Percentiles rank a stretch among this genome's conserved stretches.
Conservation (phyloP, 2,797 vertebrate genomes). For the Tarsius wallacei region DNA sequence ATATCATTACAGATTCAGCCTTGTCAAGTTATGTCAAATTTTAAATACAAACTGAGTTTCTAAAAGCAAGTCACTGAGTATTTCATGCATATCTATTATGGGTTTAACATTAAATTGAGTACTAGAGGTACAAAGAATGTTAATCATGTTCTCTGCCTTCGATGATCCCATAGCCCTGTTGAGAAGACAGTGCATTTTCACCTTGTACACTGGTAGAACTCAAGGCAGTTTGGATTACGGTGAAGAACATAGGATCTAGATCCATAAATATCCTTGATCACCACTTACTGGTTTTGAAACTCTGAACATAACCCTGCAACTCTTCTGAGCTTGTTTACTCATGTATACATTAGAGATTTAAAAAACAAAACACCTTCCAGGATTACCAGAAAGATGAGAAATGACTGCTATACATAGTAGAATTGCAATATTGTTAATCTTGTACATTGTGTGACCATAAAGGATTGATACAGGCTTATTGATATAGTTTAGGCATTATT, state of each 20-base stretch:
- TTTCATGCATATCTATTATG: not conserved
- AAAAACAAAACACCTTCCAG: not conserved
- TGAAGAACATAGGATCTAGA: not conserved
- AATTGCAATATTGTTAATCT: not conserved
- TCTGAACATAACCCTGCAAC: not conserved
- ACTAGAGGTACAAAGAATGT: not conserved
- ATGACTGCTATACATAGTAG: not conserved
- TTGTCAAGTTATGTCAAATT: not conserved
- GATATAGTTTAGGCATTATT: not conserved
- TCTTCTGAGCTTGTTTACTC: not conserved
- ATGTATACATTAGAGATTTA: not conserved
- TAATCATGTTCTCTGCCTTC: not conserved
- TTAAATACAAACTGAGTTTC: not conserved
- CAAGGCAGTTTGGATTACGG: not conserved
- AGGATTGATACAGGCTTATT: not conserved
- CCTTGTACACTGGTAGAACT: not conserved
- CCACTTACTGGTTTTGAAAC: not conserved
- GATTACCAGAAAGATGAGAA: not conserved
- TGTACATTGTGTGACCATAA: not conserved
- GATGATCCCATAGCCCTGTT: not conserved
- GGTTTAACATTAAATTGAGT: not conserved
- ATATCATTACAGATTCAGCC: constrained; percentile 8
- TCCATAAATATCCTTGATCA: not conserved
- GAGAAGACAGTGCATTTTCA: not conserved
- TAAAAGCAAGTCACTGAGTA: not conserved